Conservation (phyloP, 2,888 invertebrate species). For the Nemurella pictetii region DNA sequence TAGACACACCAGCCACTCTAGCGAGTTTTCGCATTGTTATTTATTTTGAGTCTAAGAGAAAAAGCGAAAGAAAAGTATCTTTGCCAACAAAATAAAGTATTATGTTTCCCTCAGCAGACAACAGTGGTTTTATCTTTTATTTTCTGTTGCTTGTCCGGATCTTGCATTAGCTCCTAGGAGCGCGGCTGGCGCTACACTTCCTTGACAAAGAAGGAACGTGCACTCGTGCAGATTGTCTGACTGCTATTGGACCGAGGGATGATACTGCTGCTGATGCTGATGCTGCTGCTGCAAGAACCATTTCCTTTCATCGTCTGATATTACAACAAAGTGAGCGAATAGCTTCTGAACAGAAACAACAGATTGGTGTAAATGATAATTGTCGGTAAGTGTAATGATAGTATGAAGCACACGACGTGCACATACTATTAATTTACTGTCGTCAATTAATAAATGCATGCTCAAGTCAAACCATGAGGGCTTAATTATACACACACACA, state of each 20-base stretch:
- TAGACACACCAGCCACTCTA: background rate
- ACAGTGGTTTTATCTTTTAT: background rate
- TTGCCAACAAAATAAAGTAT: background rate
- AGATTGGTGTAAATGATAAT: too few species aligned
- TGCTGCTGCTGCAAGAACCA: too few species aligned
- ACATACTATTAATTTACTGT: too few species aligned
- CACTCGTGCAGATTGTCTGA: background rate
- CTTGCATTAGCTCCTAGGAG: slow-evolving; percentile 2
- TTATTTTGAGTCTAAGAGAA: background rate
- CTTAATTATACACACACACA: too few species aligned
- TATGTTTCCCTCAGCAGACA: background rate
- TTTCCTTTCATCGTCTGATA: too few species aligned
- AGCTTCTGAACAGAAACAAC: too few species aligned
- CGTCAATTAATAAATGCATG: too few species aligned
- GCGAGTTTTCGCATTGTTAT: background rate
- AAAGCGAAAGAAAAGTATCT: background rate
- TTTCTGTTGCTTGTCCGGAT: background rate
- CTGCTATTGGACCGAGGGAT: background rate
- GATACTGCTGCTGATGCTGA: background rate
- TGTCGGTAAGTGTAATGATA: too few species aligned
- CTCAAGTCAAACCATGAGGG: too few species aligned
- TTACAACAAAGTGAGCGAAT: too few species aligned
- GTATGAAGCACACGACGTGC: too few species aligned
- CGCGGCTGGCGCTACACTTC: background rate
- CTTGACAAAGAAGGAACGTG: background rate